These are phyloP conservation scores for Sphinx pinastri DNA, from an alignment of 2,888 invertebrate genomes.

Conservation along the genomic window DNA sequence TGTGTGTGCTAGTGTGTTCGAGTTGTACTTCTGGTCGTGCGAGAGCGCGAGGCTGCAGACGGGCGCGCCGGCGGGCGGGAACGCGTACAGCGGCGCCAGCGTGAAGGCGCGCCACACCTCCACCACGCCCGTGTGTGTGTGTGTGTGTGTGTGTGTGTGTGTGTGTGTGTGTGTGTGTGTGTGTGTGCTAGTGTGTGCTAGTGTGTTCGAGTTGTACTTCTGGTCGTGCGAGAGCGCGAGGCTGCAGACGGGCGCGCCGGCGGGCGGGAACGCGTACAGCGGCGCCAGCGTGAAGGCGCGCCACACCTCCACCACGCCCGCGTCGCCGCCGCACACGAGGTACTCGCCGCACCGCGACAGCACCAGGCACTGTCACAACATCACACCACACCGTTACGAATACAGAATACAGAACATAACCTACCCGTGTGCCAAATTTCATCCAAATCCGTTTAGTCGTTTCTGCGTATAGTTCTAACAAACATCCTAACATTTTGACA, in stretches of 20 bases:
- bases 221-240: conserved; percentile 99
- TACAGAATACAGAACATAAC: too few relatives aligned
- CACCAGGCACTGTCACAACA: conserved; percentile 89
- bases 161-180: background rate
- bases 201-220: too few relatives aligned
- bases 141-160: background rate
- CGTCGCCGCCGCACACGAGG: conserved; percentile 98
- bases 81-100: conserved; percentile 97
- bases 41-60: conserved; percentile 97
- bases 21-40: conserved; percentile 99
- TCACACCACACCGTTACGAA: background rate
- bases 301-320: conserved; percentile 99
- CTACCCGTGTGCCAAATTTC: too few relatives aligned
- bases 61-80: conserved; percentile 98
- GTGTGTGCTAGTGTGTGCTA: too few relatives aligned
- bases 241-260: conserved; percentile 97
- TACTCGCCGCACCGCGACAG: conserved; percentile 99
- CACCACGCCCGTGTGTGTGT: conserved; percentile 95
- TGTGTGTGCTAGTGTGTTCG: too few relatives aligned
- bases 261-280: conserved; percentile 98
- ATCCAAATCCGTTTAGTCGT: too few relatives aligned
- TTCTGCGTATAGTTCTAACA: too few relatives aligned
- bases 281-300: conserved; percentile 98
- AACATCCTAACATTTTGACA: too few relatives aligned
- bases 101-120: conserved; percentile 99